A percentile compares a stretch with the other conserved stretches of the same genome.
These are phyloP conservation scores for Meleagris gallopavo DNA, from an alignment of 2,113 vertebrate species.

Conservation along the genomic window DNA sequence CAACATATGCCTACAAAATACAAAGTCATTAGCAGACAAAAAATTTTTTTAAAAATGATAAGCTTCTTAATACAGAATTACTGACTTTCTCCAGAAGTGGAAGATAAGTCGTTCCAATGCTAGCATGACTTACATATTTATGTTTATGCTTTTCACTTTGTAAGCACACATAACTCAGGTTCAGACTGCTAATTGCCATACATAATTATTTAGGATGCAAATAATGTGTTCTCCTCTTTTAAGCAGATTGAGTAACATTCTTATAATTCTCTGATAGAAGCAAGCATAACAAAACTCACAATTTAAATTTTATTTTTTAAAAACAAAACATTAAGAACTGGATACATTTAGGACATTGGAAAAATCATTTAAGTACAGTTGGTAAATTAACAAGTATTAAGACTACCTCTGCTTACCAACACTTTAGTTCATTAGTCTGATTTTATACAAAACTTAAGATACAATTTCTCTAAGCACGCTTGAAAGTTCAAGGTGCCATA, in stretches of 20 bases:
- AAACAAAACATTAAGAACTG: not conserved
- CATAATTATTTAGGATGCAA: not conserved
- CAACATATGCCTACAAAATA: slow-evolving; percentile 88
- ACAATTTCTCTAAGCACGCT: accelerated
- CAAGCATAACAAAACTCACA: not conserved
- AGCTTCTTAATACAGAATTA: not conserved
- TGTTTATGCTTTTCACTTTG: not conserved
- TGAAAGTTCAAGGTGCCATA: not conserved
- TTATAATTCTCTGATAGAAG: not conserved
- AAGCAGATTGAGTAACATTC: not conserved
- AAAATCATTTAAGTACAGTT: not conserved
- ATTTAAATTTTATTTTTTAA: not conserved
- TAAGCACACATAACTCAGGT: not conserved
- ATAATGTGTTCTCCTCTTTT: too few relatives aligned
- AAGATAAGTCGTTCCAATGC: not conserved
- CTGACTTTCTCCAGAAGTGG: not conserved
- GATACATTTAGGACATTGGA: not conserved
- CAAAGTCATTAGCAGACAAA: not conserved
- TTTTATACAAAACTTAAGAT: not conserved
- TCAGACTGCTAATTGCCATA: not conserved
- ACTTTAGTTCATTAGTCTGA: not conserved
- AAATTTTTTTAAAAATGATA: not conserved
- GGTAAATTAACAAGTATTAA: not conserved
- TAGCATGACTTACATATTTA: not conserved
- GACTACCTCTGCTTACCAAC: not conserved